phyloP scores from a whole-genome alignment of 2,888 invertebrate species.

The Luperina nickerlii region DNA sequence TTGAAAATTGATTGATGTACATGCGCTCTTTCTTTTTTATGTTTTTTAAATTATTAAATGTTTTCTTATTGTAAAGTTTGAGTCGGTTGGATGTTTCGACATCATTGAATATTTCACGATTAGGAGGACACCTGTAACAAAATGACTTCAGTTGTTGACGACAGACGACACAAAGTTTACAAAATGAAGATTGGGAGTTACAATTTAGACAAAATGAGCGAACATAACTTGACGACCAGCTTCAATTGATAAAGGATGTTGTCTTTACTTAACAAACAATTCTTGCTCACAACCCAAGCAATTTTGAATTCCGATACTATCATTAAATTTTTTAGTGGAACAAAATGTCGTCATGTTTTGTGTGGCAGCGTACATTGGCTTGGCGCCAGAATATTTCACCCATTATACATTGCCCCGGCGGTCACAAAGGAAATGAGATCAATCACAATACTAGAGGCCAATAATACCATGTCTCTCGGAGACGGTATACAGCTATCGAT shows the following conservation, averaged over 20 bases:
- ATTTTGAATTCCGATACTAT: constrained; percentile 62
- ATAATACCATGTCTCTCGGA: constrained; percentile 62
- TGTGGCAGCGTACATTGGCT: constrained; percentile 80
- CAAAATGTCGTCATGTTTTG: constrained; percentile 76
- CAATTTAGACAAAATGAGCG: constrained; percentile 5
- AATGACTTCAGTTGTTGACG: background rate
- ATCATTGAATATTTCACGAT: constrained; percentile 14
- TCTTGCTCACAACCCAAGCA: constrained; percentile 32
- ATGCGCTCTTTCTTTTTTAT: constrained; percentile 17
- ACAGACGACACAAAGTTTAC: background rate
- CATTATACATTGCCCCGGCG: constrained; percentile 78
- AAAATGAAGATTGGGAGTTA: constrained; percentile 6
- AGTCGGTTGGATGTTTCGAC: background rate
- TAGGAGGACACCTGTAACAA: background rate
- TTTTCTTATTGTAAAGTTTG: background rate
- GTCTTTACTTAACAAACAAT: constrained; percentile 44
- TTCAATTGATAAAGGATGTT: constrained; percentile 38
- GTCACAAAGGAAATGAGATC: constrained; percentile 83
- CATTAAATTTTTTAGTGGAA: constrained; percentile 72
- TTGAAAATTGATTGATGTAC: constrained; percentile 46
- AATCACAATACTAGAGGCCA: constrained; percentile 74
- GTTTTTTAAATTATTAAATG: background rate
- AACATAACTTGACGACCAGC: constrained; percentile 10
- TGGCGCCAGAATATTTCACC: constrained; percentile 83
- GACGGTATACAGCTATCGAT: constrained; percentile 43